Evolutionary conservation across 2,888 invertebrate species (phyloP), one percentile per base, ranked within the genome.

Genomic region (Dynastes grantii): DNA sequence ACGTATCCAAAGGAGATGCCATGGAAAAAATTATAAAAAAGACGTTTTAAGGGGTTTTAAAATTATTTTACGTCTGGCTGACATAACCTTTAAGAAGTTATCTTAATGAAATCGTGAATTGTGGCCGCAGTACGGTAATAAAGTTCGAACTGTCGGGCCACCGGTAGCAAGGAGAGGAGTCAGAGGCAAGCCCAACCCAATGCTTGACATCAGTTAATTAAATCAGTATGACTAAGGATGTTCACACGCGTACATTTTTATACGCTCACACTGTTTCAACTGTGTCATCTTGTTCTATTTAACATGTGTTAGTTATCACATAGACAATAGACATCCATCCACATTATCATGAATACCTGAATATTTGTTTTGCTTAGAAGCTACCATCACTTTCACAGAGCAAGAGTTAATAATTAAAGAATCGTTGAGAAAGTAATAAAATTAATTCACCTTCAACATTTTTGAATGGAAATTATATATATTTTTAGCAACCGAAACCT

Each of bases 81-180:
- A 75, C 77, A 79, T 70, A 73, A 76, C 64, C 78, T 77, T 64
- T 78, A 61, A 70, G 58, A 61, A 76, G 79, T 80, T 81, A 81
- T 81, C 81, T 81, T 81, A 81, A 81, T 81, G 81, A 80, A 81
- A 81, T 81, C 81, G 67, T 71, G 76, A 78, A 73, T 78, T 78
- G 78, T 78, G 65, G 64, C 63, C 27, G 53, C 79, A 75, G 77
- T 78, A 76, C 64, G 71, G 71, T 78, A 77, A 78, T 80, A 80
- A 80, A 64, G 78, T 77, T 79, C 70, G 76, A 79, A 76, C 78
- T 78, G 75, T 77, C 77, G 80, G 55, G 51, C 73, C 73, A 61
- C 71, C 73, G 75, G 78, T 58, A 75, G 55, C 65, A 75, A 77
- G 58, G 71, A 78, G 65, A 73, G 73, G 64, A 78, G 73, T 78